A percentile compares a stretch with the other conserved stretches of the same genome.
These are phyloP conservation scores for Psilanteris sp. DNA, from an alignment of 1,140 invertebrate species.

Conservation along the genomic window DNA sequence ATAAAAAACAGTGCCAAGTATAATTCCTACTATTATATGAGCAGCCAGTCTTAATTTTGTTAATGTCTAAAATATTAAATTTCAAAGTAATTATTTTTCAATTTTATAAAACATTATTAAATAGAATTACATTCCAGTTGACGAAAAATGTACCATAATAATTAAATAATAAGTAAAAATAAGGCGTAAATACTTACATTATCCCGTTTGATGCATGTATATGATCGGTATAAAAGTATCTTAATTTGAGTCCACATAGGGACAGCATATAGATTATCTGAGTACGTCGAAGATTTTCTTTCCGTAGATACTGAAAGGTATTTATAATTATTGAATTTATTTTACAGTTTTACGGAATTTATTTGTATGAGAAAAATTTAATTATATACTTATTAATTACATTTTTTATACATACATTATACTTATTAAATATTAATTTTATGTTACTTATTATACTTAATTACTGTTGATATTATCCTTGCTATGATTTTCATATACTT, in stretches of 20 bases:
- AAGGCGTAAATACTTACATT: conserved; percentile 78
- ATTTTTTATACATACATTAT: too few relatives aligned
- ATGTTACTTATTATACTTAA: conserved; percentile 21
- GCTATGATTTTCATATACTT: conserved; percentile 6
- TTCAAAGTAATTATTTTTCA: too few relatives aligned
- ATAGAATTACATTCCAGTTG: too few relatives aligned
- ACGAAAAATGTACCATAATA: too few relatives aligned
- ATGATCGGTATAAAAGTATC: conserved; percentile 82
- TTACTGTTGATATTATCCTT: conserved; percentile 11
- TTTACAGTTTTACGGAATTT: background rate
- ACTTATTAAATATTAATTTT: too few relatives aligned
- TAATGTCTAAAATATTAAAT: conserved; percentile 85
- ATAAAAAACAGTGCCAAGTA: too few relatives aligned
- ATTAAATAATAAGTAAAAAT: too few relatives aligned
- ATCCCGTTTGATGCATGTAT: conserved; percentile 83
- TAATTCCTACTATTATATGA: conserved; percentile 87
- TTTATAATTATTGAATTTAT: too few relatives aligned
- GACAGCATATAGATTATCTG: conserved; percentile 47
- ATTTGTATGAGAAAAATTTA: too few relatives aligned
- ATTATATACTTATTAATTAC: background rate
- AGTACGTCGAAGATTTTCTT: background rate
- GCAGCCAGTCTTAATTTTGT: conserved; percentile 86
- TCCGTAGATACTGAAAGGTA: too few relatives aligned
- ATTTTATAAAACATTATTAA: too few relatives aligned
- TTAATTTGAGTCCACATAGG: conserved; percentile 82